Conservation (phyloP, 2,113 vertebrate genomes). For the Greenwoodochromis staneri region DNA sequence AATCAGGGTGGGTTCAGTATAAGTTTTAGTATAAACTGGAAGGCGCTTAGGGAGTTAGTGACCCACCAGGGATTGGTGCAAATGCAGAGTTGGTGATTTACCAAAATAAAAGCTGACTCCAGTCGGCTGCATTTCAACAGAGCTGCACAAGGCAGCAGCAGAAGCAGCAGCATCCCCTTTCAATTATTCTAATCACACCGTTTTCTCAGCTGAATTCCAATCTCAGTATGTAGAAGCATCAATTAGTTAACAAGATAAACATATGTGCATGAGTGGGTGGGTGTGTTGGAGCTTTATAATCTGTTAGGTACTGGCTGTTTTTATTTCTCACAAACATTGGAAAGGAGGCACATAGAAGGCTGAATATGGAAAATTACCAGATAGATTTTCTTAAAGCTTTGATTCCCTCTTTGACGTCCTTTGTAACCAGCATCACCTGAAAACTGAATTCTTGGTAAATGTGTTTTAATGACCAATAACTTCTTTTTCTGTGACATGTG, state of each 20-base stretch:
- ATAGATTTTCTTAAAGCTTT: background rate
- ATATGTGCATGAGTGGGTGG: background rate
- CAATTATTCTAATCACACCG: constrained; percentile 17
- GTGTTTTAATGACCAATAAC: background rate
- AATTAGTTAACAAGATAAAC: constrained; percentile 25
- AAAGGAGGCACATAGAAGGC: background rate
- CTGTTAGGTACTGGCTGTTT: background rate
- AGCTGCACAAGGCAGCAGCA: background rate
- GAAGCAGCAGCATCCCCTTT: background rate
- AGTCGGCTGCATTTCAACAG: background rate
- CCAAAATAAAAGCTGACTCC: constrained; percentile 43
- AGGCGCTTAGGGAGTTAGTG: background rate
- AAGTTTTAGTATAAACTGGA: background rate
- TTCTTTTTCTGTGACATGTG: background rate
- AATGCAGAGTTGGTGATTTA: constrained; percentile 24
- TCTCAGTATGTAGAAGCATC: constrained; percentile 1
- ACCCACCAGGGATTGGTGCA: constrained; percentile 18
- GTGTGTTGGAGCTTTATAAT: background rate
- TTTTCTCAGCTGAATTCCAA: background rate
- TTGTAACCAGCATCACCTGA: background rate
- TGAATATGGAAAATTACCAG: background rate
- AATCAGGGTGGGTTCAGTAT: background rate
- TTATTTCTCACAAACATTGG: background rate
- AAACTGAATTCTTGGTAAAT: background rate
- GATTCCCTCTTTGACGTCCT: background rate